phyloP scores from a whole-genome alignment of 2,113 vertebrate genomes.

The Aptenodytes forsteri region DNA sequence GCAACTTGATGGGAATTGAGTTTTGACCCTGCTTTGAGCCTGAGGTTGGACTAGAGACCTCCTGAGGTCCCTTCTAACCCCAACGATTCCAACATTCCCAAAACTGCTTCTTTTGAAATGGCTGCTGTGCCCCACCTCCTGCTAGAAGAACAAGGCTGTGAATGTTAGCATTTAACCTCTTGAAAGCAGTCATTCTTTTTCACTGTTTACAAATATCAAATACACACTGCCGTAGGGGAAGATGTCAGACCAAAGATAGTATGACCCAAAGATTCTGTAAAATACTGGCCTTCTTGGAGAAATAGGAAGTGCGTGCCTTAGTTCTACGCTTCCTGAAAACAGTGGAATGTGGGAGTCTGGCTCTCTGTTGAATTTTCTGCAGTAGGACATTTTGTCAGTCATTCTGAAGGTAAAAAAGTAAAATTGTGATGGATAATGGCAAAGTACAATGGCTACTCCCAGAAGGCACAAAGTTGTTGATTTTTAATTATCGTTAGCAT shows the following conservation, averaged over 20 bases:
- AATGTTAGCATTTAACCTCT: background rate
- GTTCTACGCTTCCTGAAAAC: background rate
- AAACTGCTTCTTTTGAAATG: background rate
- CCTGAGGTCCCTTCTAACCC: background rate
- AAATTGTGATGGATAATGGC: background rate
- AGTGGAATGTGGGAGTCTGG: background rate
- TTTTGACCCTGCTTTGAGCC: background rate
- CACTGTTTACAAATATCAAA: background rate
- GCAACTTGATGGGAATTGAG: background rate
- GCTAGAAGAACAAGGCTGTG: background rate
- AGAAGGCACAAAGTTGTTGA: background rate
- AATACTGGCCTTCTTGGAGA: background rate
- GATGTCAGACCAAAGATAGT: background rate
- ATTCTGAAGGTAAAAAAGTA: background rate
- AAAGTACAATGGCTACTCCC: background rate
- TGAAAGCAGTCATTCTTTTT: background rate
- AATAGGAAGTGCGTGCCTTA: background rate
- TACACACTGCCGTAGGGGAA: background rate
- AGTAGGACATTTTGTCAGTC: background rate
- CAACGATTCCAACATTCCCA: background rate
- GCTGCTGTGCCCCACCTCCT: background rate
- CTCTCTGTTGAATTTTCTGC: background rate
- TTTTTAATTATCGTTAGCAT: background rate
- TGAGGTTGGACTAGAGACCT: background rate
- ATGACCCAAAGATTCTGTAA: background rate